These are phyloP conservation scores for Spodoptera exigua DNA, from an alignment of 2,888 invertebrate species.

Conservation along the genomic window DNA sequence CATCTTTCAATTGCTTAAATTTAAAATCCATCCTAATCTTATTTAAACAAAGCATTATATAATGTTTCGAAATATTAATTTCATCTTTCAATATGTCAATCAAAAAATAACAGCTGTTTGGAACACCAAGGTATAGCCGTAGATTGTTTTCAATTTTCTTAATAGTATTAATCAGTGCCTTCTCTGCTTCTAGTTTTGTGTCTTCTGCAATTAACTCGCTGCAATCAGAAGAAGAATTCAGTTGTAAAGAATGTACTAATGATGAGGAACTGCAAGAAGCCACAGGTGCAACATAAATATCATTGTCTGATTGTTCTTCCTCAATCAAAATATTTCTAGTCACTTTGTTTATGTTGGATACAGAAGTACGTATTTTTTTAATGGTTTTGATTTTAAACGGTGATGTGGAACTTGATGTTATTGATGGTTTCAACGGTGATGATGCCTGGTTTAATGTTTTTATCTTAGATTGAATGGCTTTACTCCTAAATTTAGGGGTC, in stretches of 20 bases:
- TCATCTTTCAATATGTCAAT: slow-evolving; percentile 15
- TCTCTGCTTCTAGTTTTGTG: slow-evolving; percentile 9
- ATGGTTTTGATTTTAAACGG: slow-evolving; percentile 40
- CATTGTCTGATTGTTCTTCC: slow-evolving; percentile 33
- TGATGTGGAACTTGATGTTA: slow-evolving; percentile 33
- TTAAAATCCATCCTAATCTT: slow-evolving; percentile 49
- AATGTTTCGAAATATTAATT: slow-evolving; percentile 4
- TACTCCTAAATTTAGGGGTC: slow-evolving; percentile 30
- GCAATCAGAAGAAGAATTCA: slow-evolving; percentile 45
- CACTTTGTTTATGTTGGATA: not conserved
- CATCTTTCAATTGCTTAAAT: slow-evolving; percentile 56
- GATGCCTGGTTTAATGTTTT: slow-evolving; percentile 25
- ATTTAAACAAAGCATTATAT: slow-evolving; percentile 43
- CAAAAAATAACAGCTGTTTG: slow-evolving; percentile 15
- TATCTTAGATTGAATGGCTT: slow-evolving; percentile 36
- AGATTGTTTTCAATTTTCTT: slow-evolving; percentile 8
- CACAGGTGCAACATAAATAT: slow-evolving; percentile 34
- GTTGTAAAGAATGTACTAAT: slow-evolving; percentile 34
- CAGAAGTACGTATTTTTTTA: not conserved
- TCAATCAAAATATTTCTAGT: slow-evolving; percentile 1
- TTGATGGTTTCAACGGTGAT: slow-evolving; percentile 36
- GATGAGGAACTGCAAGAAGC: slow-evolving; percentile 5
- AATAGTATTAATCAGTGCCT: slow-evolving; percentile 10
- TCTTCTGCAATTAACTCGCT: slow-evolving; percentile 38
- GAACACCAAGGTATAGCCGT: slow-evolving; percentile 16